Evolutionary conservation across 2,888 invertebrate genomes (phyloP), one percentile per base, ranked within the genome.

Genomic region (Nomada fabriciana): DNA sequence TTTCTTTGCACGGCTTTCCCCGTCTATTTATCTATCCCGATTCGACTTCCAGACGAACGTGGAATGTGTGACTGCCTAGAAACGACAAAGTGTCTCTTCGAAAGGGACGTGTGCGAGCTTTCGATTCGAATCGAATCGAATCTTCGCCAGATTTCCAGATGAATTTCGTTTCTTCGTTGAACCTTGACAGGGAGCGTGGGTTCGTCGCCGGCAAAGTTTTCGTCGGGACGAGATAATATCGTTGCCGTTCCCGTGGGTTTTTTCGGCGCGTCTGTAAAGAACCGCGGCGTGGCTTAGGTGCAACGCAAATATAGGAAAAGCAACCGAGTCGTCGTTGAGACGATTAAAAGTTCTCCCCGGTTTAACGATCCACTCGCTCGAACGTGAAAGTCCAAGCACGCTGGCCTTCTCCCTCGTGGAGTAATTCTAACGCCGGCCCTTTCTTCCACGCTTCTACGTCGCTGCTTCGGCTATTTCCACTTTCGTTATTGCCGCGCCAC

Each of bases 321-420:
- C 77, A 67, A 25, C 55, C 42, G 80, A 55, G 65, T 55, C 69
- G 76, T 64, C 55, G 59, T 42, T 55, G 61, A 60, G 74, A 52
- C 77, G 84, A 80, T 86, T 87, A 80, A 85, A 87, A 87, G 74
- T 87, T 87, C 88, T 73, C 80, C 73, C 76, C 60, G 63, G 72
- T 64, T 83, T 86, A 82, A 87, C 86, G 88, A 88, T 86, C 78
- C 61, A 77, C 70, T 80, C 75, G 75, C 76, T 83, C 50, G 76
- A 84, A 68, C 78, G 53, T 75, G 80, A 63, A 84, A 78, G 70
- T 53, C 69, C 60, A 52, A n/a, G n/a, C 53, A 20, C 36, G 25
- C 53, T 13, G 18, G 52, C 43, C 57, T 42, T 43, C 42, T 70
- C 63, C 52, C 20, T 55, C 59, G 23, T 50, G 5, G 10, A 10